These are phyloP conservation scores for Mythimna ferrago DNA, from an alignment of 2,888 invertebrate species.

Conservation along the genomic window DNA sequence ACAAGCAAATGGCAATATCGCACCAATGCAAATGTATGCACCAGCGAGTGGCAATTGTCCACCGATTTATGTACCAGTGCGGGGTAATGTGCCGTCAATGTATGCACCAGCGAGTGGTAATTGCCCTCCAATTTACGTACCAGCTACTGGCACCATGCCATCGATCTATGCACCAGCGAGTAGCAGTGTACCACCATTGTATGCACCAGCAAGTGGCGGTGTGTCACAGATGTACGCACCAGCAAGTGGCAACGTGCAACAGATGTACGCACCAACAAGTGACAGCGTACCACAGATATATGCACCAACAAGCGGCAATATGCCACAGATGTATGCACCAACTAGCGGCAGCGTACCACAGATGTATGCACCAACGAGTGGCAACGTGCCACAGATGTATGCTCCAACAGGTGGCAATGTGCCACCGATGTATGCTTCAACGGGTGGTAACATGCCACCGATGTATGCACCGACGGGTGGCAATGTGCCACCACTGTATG, in stretches of 20 bases:
- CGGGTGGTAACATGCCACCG: no score
- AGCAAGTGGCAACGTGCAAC: background rate
- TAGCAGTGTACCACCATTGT: background rate
- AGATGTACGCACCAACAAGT: background rate
- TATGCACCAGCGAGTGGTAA: background rate
- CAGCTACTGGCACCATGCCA: background rate
- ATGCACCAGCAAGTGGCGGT: no score
- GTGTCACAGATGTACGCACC: background rate
- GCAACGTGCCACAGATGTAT: background rate
- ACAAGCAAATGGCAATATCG: background rate
- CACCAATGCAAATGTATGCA: background rate
- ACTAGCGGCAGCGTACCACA: background rate
- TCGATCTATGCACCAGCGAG: background rate
- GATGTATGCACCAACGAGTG: background rate
- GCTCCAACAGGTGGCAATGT: background rate
- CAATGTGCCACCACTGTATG: background rate
- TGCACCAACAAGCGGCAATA: background rate
- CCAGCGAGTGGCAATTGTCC: background rate
- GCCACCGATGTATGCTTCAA: background rate
- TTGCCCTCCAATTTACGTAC: background rate
- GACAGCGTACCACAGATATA: background rate
- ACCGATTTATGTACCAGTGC: background rate
- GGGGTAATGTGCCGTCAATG: background rate
- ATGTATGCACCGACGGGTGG: background rate
- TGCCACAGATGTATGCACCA: background rate